Evolutionary conservation across 2,888 invertebrate genomes (phyloP), one percentile per base, ranked within the genome.

Genomic region (Caenorhabditis sinica): DNA sequence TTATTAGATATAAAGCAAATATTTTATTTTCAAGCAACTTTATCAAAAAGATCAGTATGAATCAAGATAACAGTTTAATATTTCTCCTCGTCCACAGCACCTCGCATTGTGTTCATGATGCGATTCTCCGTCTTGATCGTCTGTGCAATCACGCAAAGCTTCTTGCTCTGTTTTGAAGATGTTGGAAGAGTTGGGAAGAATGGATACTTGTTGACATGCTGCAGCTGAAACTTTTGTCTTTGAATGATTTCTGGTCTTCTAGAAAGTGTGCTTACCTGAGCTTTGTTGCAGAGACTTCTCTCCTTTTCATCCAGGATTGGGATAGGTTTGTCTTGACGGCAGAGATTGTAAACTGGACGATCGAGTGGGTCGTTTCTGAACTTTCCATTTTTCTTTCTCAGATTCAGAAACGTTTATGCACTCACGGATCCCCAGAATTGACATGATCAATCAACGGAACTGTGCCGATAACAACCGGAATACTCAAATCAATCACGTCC

Each of bases 121-220:
- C 72, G 56, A 51, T 80, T 81, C 40, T 84, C 84, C 6, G 80
- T 81, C 66, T 81, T 80, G 23, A 84, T 80, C 8, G 71, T 72
- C 45, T 85, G 60, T 1, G 85, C 81, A 28, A 86, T 71, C 25
- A 79, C 81, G 28, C 81, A 74, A 3, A 87, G 68, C 40, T 90
- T 90, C 30, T 89, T 86, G 69, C 90, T 89, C 45, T 90, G 91
- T 53, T 91, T 91, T 11, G 89, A 88, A 20, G 90, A 90, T 1
- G 90, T 90, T 28, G 89, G 87, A 30, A 91, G 82, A 53, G 90
- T 89, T 23, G 89, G 80, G 63, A 84, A 90, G 73, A 89, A 88
- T 20, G 91, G 91, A 69, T 90, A 90, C 69, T 87, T 88, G 83
- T 90, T 90, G 0, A 89, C 82, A 74, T 85, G 88, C 72, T 84